Conservation (phyloP, 1,140 invertebrate species). For the Drosophila navojoa region DNA sequence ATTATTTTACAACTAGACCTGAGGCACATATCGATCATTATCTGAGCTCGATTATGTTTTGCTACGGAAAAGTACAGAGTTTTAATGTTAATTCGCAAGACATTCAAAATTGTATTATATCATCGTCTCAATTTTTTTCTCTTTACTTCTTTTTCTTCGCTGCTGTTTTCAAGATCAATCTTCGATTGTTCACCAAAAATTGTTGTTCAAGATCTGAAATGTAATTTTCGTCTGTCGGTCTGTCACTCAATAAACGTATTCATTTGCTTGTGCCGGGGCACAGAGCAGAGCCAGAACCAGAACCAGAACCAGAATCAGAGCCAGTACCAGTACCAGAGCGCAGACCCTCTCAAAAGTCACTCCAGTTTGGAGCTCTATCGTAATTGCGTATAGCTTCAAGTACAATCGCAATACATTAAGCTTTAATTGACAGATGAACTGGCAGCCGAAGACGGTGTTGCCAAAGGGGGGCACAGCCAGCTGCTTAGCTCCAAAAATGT, state of each 20-base stretch:
- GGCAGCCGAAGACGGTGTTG: slow-evolving; percentile 37
- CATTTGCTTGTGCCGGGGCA: slow-evolving; percentile 63
- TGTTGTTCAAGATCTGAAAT: slow-evolving; percentile 26
- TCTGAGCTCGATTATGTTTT: no score
- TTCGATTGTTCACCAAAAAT: slow-evolving; percentile 15
- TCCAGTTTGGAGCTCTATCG: slow-evolving; percentile 69
- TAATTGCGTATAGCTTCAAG: slow-evolving; percentile 77
- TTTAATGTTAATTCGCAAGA: background rate
- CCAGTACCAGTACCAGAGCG: background rate
- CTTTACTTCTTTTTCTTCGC: background rate
- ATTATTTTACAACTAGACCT: no score
- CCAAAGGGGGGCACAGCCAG: background rate
- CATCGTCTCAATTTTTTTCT: background rate
- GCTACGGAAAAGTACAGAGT: slow-evolving; percentile 4
- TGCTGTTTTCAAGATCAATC: slow-evolving; percentile 11
- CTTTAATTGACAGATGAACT: slow-evolving; percentile 78
- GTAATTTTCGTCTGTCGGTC: slow-evolving; percentile 46
- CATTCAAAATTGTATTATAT: slow-evolving; percentile 1
- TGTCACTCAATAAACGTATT: slow-evolving; percentile 63
- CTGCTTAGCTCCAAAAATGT: slow-evolving; percentile 40
- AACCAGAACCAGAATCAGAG: slow-evolving; percentile 3
- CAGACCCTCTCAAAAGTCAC: background rate
- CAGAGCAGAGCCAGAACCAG: slow-evolving; percentile 6
- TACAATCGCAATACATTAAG: slow-evolving; percentile 74
- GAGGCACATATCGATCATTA: no score